Evolutionary conservation across 2,113 vertebrate species (phyloP).

Genomic region (Rutilus rutilus): DNA sequence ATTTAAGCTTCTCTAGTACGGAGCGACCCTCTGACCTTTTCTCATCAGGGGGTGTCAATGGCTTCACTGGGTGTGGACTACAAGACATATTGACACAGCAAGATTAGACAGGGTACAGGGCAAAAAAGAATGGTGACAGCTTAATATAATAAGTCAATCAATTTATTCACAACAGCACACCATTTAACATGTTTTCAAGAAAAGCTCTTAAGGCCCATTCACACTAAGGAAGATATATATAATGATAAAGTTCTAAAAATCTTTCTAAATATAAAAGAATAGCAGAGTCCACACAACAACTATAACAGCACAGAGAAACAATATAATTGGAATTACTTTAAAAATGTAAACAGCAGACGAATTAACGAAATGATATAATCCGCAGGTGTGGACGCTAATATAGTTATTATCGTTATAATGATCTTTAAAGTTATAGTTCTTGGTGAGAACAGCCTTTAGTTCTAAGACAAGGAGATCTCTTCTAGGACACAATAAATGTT

Average conservation of each 20-base stretch:
- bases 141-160: background rate
- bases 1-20: slow-evolving; percentile 86
- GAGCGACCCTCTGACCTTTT: slow-evolving; percentile 78
- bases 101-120: background rate
- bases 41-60: slow-evolving; percentile 80
- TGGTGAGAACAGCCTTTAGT: background rate
- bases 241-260: too few species aligned
- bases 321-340: too few species aligned
- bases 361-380: too few species aligned
- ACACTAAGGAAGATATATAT: too few species aligned
- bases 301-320: too few species aligned
- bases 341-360: too few species aligned
- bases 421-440: too few species aligned
- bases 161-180: slow-evolving; percentile 14
- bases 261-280: too few species aligned
- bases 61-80: slow-evolving; percentile 93
- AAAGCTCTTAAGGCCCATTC: too few species aligned
- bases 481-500: background rate
- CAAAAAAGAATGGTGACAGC: background rate
- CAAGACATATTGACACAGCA: background rate
- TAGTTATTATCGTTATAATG: too few species aligned
- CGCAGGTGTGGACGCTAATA: too few species aligned
- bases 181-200: background rate
- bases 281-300: too few species aligned
- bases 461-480: background rate